These are phyloP conservation scores for Scalopus aquaticus DNA, from an alignment of 2,113 vertebrate genomes.

Conservation along the genomic window DNA sequence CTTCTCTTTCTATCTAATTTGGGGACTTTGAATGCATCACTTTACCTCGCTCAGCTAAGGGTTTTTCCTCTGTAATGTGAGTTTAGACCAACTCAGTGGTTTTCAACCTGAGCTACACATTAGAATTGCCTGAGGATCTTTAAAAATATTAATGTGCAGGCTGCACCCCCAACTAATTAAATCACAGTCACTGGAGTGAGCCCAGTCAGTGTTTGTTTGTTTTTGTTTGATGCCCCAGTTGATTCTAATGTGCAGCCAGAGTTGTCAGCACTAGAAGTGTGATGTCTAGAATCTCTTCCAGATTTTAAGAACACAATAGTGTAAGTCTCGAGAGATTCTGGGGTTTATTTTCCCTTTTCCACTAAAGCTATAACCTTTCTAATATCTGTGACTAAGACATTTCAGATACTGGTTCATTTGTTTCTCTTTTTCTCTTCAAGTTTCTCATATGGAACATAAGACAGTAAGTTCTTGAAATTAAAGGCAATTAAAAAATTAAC, in stretches of 20 bases:
- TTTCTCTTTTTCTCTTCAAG: slow-evolving; percentile 14
- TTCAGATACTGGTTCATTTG: slow-evolving; percentile 29
- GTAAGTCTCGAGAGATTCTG: slow-evolving; percentile 17
- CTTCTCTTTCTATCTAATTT: slow-evolving; percentile 30
- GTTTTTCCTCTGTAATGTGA: slow-evolving; percentile 29
- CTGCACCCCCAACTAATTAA: not conserved
- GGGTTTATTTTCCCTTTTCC: not conserved
- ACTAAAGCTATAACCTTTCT: not conserved
- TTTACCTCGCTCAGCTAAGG: not conserved
- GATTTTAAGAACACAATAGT: slow-evolving; percentile 19
- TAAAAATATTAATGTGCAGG: not conserved
- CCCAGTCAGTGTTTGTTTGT: not conserved
- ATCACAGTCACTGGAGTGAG: not conserved
- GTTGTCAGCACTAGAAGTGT: not conserved
- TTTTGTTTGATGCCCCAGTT: slow-evolving; percentile 33
- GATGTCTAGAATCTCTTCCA: slow-evolving; percentile 13
- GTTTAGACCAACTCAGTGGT: slow-evolving; percentile 19
- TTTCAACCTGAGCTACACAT: slow-evolving; percentile 5
- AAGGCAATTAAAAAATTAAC: not conserved
- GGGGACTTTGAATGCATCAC: slow-evolving; percentile 1
- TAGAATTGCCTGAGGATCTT: not conserved
- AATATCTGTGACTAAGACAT: not conserved
- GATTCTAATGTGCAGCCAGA: not conserved
- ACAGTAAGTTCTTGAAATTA: slow-evolving; percentile 46
- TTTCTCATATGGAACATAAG: slow-evolving; percentile 14